Conservation (phyloP, 2,113 vertebrate genomes). For the Cairina moschata region DNA sequence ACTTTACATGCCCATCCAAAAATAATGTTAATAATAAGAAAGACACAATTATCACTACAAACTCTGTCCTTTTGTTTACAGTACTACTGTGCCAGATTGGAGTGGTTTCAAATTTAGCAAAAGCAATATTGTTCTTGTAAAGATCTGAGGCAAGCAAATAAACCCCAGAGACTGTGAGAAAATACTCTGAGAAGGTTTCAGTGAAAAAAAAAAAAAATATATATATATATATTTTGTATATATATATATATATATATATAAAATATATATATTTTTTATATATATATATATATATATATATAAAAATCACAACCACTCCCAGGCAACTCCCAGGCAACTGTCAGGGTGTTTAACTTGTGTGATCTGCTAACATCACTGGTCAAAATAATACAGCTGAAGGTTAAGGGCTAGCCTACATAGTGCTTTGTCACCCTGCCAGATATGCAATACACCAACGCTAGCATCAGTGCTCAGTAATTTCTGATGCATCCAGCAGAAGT, state of each 20-base stretch:
- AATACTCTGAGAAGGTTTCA: neutral
- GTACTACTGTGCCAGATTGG: neutral
- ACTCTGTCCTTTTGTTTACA: neutral
- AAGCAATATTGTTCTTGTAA: neutral
- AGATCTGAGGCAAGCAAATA: neutral
- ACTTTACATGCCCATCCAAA: neutral
- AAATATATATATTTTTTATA: too few relatives aligned
- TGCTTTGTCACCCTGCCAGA: neutral
- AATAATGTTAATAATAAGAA: neutral
- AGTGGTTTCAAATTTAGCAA: neutral
- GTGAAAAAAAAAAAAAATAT: neutral
- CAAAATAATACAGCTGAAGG: neutral
- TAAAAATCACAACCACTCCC: neutral
- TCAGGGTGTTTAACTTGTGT: neutral
- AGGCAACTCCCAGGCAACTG: neutral
- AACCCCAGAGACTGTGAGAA: neutral
- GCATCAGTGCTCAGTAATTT: neutral
- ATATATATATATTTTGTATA: too few relatives aligned
- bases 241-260: too few relatives aligned
- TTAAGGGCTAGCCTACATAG: neutral
- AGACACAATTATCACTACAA: rapidly evolving
- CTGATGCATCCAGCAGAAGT: neutral
- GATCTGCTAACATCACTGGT: neutral
- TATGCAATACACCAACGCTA: neutral
- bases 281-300: too few relatives aligned